Evolutionary conservation across 2,113 vertebrate species (phyloP).

Genomic region (Hymenochirus boettgeri): DNA sequence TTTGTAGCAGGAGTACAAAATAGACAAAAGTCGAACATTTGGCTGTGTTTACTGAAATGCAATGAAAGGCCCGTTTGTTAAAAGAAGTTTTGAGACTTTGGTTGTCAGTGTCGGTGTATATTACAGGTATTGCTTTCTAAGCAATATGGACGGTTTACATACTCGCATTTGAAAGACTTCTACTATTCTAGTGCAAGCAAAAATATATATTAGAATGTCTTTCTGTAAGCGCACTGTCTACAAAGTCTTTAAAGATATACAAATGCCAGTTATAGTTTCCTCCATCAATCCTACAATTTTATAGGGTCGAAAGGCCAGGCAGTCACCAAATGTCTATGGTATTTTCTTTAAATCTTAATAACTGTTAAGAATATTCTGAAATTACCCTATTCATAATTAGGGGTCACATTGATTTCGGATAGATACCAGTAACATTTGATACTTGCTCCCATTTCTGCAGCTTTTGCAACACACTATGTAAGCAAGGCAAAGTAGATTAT

Average conservation of each 20-base stretch:
- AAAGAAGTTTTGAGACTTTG: constrained; percentile 33
- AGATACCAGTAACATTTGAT: too few species aligned
- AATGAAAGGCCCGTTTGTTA: constrained; percentile 56
- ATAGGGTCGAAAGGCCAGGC: too few species aligned
- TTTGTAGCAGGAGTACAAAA: constrained; percentile 49
- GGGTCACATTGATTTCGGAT: too few species aligned
- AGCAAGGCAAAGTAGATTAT: too few species aligned
- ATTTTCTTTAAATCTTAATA: too few species aligned
- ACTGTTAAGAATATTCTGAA: too few species aligned
- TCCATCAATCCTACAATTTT: neutral
- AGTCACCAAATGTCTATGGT: too few species aligned
- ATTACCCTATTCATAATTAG: too few species aligned
- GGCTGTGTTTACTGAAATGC: constrained; percentile 44
- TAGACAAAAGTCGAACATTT: constrained; percentile 43
- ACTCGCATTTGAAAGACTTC: constrained; percentile 19
- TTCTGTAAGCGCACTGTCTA: neutral
- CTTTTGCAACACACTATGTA: too few species aligned
- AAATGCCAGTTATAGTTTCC: neutral
- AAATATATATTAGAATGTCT: constrained; percentile 11
- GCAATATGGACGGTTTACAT: constrained; percentile 24
- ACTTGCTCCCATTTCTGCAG: too few species aligned
- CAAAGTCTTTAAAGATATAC: neutral
- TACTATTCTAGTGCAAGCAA: neutral
- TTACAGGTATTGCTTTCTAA: constrained; percentile 37
- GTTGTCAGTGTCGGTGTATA: constrained; percentile 49